Evolutionary conservation across 2,888 invertebrate genomes (phyloP).

Genomic region (Xestia ashworthii): DNA sequence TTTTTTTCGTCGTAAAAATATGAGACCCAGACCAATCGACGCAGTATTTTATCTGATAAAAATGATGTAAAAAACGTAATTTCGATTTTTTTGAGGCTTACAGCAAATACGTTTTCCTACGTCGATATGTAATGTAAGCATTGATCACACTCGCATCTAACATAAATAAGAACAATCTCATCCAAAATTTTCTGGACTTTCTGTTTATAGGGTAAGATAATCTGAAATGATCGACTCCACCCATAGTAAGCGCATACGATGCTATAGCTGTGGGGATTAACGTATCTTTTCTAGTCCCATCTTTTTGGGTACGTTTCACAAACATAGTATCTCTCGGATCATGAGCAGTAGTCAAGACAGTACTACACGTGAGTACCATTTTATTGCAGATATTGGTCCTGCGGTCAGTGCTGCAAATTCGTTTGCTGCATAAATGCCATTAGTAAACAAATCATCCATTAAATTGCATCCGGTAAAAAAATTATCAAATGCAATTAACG

Average conservation of each 20-base stretch:
- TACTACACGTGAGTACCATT: constrained; percentile 22
- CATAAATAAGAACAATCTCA: constrained; percentile 35
- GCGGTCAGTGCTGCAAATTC: constrained; percentile 34
- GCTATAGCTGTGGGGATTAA: constrained; percentile 8
- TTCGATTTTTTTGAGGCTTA: too few species aligned
- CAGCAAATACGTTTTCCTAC: too few species aligned
- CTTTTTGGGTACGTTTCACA: constrained; percentile 24
- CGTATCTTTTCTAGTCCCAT: constrained; percentile 10
- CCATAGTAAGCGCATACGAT: constrained; percentile 3
- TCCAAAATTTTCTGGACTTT: constrained; percentile 42
- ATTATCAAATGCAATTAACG: constrained; percentile 19
- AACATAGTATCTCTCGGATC: constrained; percentile 17
- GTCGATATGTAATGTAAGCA: constrained; percentile 9
- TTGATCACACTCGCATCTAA: constrained; percentile 35
- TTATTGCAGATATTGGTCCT: constrained; percentile 26
- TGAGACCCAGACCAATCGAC: too few species aligned
- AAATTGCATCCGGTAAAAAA: constrained; percentile 29
- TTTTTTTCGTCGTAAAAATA: too few species aligned
- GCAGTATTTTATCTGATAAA: too few species aligned
- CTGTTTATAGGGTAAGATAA: constrained; percentile 28
- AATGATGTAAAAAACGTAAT: too few species aligned
- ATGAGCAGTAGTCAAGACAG: constrained; percentile 17
- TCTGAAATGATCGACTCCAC: constrained; percentile 36
- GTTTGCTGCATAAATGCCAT: constrained; percentile 34
- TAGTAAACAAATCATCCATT: constrained; percentile 21